Evolutionary conservation across 2,888 invertebrate genomes (phyloP), one percentile per base, ranked within the genome.

Genomic region (Sisyra nigra): DNA sequence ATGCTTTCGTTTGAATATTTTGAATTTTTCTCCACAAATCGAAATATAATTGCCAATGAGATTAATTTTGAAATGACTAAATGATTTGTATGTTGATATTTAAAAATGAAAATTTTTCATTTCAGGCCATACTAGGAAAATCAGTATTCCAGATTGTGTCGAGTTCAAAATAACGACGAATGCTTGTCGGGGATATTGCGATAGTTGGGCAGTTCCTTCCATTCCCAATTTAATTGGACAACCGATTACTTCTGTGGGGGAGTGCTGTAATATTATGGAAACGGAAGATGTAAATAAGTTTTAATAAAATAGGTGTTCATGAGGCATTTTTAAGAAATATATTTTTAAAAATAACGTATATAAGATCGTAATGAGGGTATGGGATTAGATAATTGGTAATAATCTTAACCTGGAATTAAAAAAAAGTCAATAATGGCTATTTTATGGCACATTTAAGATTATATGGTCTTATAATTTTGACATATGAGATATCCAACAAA

Each of bases 201-300:
- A 83, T 55, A 88, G 87, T 2, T 87, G 82, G 74, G 81, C 89
- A 2, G 72, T 87, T 36, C 88, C 89, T 0, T 84, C 86, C 0
- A 65, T 68, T 1, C 63, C 67, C 41, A 67, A 69, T 48, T 64
- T 68, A 1, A 59, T 66, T 42, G 66, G 65, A 32, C 63, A 63
- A 50, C 64, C 62, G 5, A 59, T 64, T 5, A 63, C 63, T 2
- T 86, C 87, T 1, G 71, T 85, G 30, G 88, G 86, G 8, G 83
- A 88, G 57, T 89, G 89, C 62, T 89, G 89, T 62, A 86, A 85
- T 60, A 89, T 89, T 54, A 83, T 85, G 78, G 85, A 87, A 53
- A 80, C 87, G 0, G 85, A 86, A 64, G 80, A 83, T 56, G 84
- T 85, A 57, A 71, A 72, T 56, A 34, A 24, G 29, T 40, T 24